Base-by-base conservation (phyloP, 2,888 invertebrate species). In the Slavum lentiscoides region DNA sequence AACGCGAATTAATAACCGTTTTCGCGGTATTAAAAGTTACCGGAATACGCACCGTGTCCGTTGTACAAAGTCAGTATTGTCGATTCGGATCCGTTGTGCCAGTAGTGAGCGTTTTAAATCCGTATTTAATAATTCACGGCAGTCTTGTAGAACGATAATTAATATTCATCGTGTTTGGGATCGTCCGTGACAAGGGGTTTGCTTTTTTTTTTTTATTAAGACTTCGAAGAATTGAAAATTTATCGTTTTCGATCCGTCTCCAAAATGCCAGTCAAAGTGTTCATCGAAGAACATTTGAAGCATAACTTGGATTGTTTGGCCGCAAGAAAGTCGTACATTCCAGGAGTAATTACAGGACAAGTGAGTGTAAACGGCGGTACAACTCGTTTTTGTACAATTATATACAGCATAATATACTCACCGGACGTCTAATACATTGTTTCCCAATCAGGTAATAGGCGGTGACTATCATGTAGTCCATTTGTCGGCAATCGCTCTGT, bases 301-400 rank as follows among this genome's bases (percentile, higher is more conserved):
- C 3, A 43, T 23, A 62, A 64, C 21, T n/a, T 80, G 19, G 39
- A 70, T n/a, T 23, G 23, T 53, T 72, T 80, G 55, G 21, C 9
- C 55, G n/a, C 53, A 23, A 55, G 17, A 39, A 15, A 72, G 8
- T 62, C 13, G 39, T 72, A 55, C 21, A 80, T 80, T 43, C 77
- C 77, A 49, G 77, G 77, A 70, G 61, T 72, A 2, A 80, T 80
- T 39, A 70, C 69, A 37, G 77, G 77, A 70, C 77, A 80, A 62
- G 77, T 70, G 6, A 66, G 74, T 70, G 1, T 43, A 43, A 43
- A 43, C 7, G 1, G n/a, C 17, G 5, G 23, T 8, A n/a, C 21
- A 21, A n/a, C 19, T 49, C 13, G 11, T 49, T 49, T 49, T 11
- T 11, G 11, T 13, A 49, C 43, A 9, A 49, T 49, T 49, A 49